Base-by-base conservation (phyloP, 1,140 invertebrate genomes). In the Aphidius ervi region DNA sequence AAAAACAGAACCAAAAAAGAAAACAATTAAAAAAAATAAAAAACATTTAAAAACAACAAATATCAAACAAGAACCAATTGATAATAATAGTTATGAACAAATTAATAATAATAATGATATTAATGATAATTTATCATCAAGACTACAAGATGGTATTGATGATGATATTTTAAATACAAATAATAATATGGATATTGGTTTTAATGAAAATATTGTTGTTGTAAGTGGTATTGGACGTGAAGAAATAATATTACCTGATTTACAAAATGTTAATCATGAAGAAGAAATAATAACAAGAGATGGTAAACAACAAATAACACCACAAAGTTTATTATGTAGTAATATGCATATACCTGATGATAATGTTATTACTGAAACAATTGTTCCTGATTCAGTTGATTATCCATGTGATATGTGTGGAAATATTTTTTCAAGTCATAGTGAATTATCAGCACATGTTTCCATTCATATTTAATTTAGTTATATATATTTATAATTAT, bases 371-470 rank as follows among this genome's bases (percentile, higher is more conserved):
- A 76, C 80, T 48, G 82, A 83, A 59, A 77, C 81, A 37, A 76
- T 82, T 50, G 80, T 83, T 64, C 80, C 82, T 5, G 83, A 82
- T 64, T 71, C 78, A 3, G 66, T 84, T 2, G 80, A 83, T 50
- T 83, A 84, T 68, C 87, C 85, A 54, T 92, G 90, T 70, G 88
- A 91, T 72, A 91, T 92, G 87, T 92, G 90, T 70, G 83, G 86
- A n/a, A 83, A 85, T 60, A 83, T 87, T 53, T 92, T 92, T 74
- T 79, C 84, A 2, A 85, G 87, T 63, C 84, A 88, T 46, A 85
- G 86, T 46, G 87, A 90, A 62, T 77, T 92, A 9, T 74, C 91
- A 47, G 81, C 87, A 4, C 90, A 92, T 74, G 89, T 92, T 61
- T 87, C 88, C 16, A 86, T 91, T 69, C 89, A 92, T 74, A 91